Evolutionary conservation across 2,797 vertebrate genomes (phyloP), one percentile per base, ranked within the genome.

Genomic region (Gambelia wislizenii): DNA sequence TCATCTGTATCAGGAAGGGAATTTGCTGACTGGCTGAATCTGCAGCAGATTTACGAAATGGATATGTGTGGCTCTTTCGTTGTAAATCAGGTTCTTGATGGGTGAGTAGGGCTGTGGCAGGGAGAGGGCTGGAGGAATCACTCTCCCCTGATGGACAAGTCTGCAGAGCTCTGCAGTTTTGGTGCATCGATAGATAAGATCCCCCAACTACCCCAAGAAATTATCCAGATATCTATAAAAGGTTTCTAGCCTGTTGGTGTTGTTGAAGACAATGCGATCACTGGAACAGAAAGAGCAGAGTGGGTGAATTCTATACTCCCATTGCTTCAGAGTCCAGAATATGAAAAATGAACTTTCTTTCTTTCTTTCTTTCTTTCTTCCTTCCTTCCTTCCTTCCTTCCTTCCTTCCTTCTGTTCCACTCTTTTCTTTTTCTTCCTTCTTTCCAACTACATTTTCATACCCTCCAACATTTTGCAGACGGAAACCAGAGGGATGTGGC

Each of bases 21-120:
- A 87, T 74, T 44, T 87, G 86, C 86, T 87, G 86, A 87, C 86
- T 74, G 78, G 52, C 69, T 74, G 67, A 72, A 59, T 82, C 78
- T 78, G 16, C 27, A 74, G 86, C 49, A 81, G 86, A 81, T 87
- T 81, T 87, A 87, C 36, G 30, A 49, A 87, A 74, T 25, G 67
- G 77, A 81, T 44, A 36, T 56, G 36, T 59, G 64, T 25, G 64
- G 64, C 86, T 72, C 64, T 72, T 27, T 70, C 4, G 18, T 4
- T 22, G 67, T 87, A 87, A 87, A 87, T 81, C 78, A 81, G 86
- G 76, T n/a, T 49, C 77, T 33, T 80, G 85, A 87, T 78, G 64
- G 61, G 64, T 3, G 78, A 81, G 59, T 56, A 30, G 78, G 86
- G 20, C 86, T 25, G 6, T 47, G 25, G 52, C n/a, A 56, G 74